A percentile compares a stretch with the other conserved stretches of the same genome.
Evolutionary conservation across 2,113 vertebrate species (phyloP).

Genomic region (Campylomormyrus tamandua): DNA sequence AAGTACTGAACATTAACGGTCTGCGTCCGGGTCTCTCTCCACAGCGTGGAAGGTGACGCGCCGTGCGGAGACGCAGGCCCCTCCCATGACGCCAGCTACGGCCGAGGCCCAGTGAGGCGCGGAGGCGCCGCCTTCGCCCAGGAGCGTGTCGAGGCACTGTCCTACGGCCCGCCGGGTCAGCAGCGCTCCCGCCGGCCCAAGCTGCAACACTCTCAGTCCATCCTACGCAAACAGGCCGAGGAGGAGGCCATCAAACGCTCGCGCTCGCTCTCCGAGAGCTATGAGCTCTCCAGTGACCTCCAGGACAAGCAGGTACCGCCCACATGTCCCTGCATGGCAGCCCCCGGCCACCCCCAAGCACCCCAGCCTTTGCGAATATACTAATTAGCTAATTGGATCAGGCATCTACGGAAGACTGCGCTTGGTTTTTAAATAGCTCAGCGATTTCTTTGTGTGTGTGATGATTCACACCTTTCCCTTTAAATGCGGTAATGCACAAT

Average conservation of each 20-base stretch:
- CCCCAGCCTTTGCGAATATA: neutral
- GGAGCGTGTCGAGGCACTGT: slow-evolving; percentile 69
- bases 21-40: slow-evolving; percentile 18
- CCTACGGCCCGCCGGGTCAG: slow-evolving; percentile 68
- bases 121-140: slow-evolving; percentile 65
- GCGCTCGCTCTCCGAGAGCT: slow-evolving; percentile 73
- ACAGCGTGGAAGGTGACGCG: slow-evolving; percentile 88
- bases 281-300: slow-evolving; percentile 78
- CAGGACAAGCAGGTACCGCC: slow-evolving; percentile 73
- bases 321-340: neutral
- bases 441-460: neutral
- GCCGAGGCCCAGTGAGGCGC: slow-evolving; percentile 71
- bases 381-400: neutral
- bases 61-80: slow-evolving; percentile 73
- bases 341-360: neutral
- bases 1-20: neutral
- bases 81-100: slow-evolving; percentile 75
- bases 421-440: neutral
- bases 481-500: neutral
- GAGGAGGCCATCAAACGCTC: slow-evolving; percentile 77
- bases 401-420: neutral
- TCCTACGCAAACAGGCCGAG: slow-evolving; percentile 73
- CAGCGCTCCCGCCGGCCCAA: slow-evolving; percentile 65
- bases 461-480: neutral
- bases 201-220: slow-evolving; percentile 68